A percentile compares a stretch with the other conserved stretches of the same genome.
Conservation (phyloP, 2,797 vertebrate species). For the Notamacropus eugenii region DNA sequence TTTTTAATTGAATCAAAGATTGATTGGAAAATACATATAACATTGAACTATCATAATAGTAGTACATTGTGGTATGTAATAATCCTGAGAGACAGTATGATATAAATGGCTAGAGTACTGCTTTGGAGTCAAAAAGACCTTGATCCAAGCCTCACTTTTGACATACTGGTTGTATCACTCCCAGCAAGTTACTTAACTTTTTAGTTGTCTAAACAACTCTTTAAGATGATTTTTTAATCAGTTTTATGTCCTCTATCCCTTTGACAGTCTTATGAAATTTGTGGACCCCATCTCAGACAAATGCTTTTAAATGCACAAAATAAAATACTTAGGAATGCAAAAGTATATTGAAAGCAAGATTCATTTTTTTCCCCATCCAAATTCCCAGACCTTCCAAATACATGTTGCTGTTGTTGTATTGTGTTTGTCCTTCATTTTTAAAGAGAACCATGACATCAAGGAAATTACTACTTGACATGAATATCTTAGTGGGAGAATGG, state of each 20-base stretch:
- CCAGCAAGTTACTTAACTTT: neutral
- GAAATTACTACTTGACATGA: neutral
- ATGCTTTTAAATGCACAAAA: neutral
- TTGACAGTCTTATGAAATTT: neutral
- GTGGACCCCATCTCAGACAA: neutral
- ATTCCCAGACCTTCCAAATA: neutral
- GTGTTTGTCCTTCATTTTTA: too few relatives aligned
- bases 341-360: neutral
- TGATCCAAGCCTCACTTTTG: neutral
- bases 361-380: neutral
- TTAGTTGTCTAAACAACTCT: neutral
- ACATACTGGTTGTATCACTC: neutral
- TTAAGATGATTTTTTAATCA: neutral
- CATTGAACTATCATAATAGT: too few relatives aligned
- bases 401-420: neutral
- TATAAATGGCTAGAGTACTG: neutral
- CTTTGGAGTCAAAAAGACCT: neutral
- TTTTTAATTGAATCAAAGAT: neutral
- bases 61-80: too few relatives aligned
- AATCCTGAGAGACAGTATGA: neutral
- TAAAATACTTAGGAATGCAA: neutral
- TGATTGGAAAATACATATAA: neutral
- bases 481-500: neutral
- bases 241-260: neutral
- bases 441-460: too few relatives aligned